Conservation (phyloP, 1,140 invertebrate genomes). For the Drosophila watanabei region DNA sequence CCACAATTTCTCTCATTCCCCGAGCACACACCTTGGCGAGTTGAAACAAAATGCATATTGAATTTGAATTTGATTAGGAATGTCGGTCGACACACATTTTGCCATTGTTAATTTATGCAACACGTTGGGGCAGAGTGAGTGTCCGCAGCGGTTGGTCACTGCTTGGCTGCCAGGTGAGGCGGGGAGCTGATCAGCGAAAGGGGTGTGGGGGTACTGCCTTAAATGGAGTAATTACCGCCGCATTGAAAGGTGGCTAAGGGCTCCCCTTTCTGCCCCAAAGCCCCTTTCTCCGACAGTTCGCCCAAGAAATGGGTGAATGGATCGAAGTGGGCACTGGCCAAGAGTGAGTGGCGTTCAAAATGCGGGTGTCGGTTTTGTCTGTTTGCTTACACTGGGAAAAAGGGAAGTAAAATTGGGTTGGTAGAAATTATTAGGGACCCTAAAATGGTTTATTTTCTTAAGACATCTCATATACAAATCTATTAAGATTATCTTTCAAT, state of each 20-base stretch:
- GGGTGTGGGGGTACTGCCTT: conserved; percentile 7
- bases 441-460: neutral
- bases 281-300: neutral
- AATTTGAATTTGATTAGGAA: conserved; percentile 61
- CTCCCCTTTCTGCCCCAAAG: neutral
- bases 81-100: conserved; percentile 57
- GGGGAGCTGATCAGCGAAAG: neutral
- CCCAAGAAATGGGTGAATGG: conserved; percentile 67
- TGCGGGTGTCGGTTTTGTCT: conserved; percentile 39
- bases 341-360: conserved; percentile 41
- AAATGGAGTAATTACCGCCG: conserved; percentile 75
- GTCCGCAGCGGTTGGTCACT: conserved; percentile 23
- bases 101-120: conserved; percentile 60
- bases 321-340: conserved; percentile 45
- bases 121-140: conserved; percentile 22
- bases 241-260: conserved; percentile 62
- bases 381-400: conserved; percentile 7
- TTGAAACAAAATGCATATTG: conserved; percentile 59
- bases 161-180: conserved; percentile 40
- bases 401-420: neutral
- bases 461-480: too few species aligned
- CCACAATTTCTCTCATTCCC: conserved; percentile 14
- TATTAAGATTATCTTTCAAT: neutral
- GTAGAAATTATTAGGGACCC: neutral
- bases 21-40: conserved; percentile 10